Conservation (phyloP, 2,113 vertebrate species). For the Microcebus murinus region DNA sequence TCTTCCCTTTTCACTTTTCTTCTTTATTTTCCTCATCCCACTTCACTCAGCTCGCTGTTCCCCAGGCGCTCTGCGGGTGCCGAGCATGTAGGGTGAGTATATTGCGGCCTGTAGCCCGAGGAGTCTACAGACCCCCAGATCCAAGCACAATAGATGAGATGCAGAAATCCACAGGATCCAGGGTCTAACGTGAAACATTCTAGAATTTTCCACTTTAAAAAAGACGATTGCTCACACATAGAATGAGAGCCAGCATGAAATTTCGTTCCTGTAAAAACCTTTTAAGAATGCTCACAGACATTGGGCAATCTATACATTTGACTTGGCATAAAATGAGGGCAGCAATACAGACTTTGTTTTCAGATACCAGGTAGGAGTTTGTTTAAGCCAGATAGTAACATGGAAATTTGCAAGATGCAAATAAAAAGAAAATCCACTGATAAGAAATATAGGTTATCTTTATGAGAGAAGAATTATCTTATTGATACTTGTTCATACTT, state of each 20-base stretch:
- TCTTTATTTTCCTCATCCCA: not conserved
- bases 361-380: not conserved
- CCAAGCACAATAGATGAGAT: fast-evolving
- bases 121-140: not conserved
- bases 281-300: not conserved
- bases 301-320: not conserved
- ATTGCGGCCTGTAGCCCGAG: fast-evolving
- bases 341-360: not conserved
- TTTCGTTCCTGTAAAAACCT: not conserved
- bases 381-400: not conserved
- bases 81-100: not conserved
- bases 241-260: fast-evolving
- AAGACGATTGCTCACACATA: not conserved
- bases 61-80: not conserved
- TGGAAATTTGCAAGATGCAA: not conserved
- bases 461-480: not conserved
- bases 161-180: not conserved
- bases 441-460: not conserved
- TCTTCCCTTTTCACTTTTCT: not conserved
- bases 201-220: not conserved
- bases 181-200: not conserved
- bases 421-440: not conserved
- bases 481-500: not conserved
- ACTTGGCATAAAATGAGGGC: not conserved
- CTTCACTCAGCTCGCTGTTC: not conserved